A percentile compares a stretch with the other conserved stretches of the same genome.
Evolutionary conservation across 2,797 vertebrate genomes (phyloP).

Genomic region (Myotis findleyi): DNA sequence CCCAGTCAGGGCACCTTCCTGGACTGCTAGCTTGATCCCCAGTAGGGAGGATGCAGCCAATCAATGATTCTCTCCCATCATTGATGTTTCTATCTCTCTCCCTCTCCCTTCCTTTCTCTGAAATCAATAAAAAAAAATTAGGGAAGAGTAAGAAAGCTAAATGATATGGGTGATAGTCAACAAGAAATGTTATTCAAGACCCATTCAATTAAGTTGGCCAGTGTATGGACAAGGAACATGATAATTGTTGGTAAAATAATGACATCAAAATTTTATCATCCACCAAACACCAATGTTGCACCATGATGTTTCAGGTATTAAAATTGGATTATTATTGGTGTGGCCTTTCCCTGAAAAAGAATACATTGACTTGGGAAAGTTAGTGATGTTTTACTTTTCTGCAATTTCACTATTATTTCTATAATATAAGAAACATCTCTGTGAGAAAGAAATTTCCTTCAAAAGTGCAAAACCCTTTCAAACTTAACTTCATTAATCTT

Average conservation of each 20-base stretch:
- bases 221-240: background rate
- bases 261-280: background rate
- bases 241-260: background rate
- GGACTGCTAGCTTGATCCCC: too few species aligned
- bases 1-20: too few species aligned
- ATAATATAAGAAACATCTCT: conserved; percentile 15
- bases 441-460: background rate
- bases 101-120: too few species aligned
- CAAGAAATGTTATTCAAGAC: background rate
- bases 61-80: too few species aligned
- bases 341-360: background rate
- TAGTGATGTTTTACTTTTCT: conserved; percentile 24
- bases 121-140: too few species aligned
- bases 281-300: background rate
- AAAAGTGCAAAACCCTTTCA: conserved; percentile 46
- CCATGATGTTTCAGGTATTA: background rate
- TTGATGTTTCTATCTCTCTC: too few species aligned
- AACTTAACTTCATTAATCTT: conserved; percentile 60
- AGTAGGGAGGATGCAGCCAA: too few species aligned
- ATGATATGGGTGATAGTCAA: background rate
- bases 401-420: conserved; percentile 30
- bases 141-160: background rate
- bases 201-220: background rate
- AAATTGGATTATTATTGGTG: background rate
- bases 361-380: background rate